Conservation (phyloP, 2,797 vertebrate genomes). For the Scolopax bukidnonensis region DNA sequence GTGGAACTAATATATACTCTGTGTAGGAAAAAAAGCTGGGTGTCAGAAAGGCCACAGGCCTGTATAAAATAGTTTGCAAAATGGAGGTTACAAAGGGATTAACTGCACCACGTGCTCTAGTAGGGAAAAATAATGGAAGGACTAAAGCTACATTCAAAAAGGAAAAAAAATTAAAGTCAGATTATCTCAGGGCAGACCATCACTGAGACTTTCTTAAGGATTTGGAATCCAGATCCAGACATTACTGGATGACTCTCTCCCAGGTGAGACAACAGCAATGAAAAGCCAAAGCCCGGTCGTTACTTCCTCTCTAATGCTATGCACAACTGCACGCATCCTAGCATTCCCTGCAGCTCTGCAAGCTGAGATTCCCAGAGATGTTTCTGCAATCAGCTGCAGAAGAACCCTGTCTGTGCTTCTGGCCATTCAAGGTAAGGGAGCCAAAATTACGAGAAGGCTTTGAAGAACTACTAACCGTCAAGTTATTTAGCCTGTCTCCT, state of each 20-base stretch:
- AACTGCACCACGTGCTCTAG: neutral
- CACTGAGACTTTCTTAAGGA: neutral
- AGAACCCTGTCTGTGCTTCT: neutral
- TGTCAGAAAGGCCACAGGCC: neutral
- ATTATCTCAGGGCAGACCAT: neutral
- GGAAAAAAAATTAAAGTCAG: neutral
- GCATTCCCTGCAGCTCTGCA: rapidly evolving
- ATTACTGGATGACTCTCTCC: neutral
- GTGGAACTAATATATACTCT: neutral
- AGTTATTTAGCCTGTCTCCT: neutral
- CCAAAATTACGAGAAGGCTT: neutral
- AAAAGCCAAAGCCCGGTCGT: neutral
- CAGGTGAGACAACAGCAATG: neutral
- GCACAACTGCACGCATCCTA: neutral
- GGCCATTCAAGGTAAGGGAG: neutral
- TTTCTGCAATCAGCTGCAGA: neutral
- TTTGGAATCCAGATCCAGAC: neutral
- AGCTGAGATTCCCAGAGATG: neutral
- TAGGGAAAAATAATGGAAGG: neutral
- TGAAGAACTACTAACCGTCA: neutral
- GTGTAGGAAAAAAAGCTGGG: neutral
- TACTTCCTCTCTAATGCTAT: neutral
- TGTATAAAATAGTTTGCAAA: neutral
- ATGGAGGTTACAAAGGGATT: neutral
- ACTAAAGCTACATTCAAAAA: neutral